Conservation (phyloP, 2,888 invertebrate species). For the Saturnia pavonia region DNA sequence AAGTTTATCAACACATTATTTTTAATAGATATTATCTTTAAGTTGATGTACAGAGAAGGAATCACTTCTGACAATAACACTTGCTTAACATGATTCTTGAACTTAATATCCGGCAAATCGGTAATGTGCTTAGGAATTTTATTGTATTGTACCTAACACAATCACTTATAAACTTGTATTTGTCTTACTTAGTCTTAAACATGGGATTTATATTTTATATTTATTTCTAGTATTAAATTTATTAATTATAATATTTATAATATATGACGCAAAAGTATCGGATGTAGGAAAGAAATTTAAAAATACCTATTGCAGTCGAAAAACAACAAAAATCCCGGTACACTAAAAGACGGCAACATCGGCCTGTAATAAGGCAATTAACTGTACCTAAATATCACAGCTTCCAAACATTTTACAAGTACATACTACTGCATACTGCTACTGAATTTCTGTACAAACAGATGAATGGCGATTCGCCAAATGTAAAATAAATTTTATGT, state of each 20-base stretch:
- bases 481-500: neutral
- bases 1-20: too few relatives aligned
- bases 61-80: too few relatives aligned
- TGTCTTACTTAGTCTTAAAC: too few relatives aligned
- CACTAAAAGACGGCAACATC: neutral
- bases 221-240: neutral
- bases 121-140: too few relatives aligned
- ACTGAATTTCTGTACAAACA: neutral
- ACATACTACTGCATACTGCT: too few relatives aligned
- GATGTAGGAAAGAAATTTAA: neutral
- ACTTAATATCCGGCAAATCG: too few relatives aligned
- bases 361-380: neutral
- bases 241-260: neutral
- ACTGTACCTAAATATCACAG: neutral
- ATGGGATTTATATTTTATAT: too few relatives aligned
- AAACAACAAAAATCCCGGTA: neutral
- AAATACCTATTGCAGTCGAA: neutral
- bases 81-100: too few relatives aligned
- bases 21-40: too few relatives aligned
- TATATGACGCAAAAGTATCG: neutral
- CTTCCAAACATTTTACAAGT: neutral
- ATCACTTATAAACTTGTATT: too few relatives aligned
- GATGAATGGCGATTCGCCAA: slow-evolving; percentile 6
- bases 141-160: too few relatives aligned
- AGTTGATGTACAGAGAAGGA: too few relatives aligned